phyloP scores from a whole-genome alignment of 2,797 vertebrate species.

The Epinephelus awoara region DNA sequence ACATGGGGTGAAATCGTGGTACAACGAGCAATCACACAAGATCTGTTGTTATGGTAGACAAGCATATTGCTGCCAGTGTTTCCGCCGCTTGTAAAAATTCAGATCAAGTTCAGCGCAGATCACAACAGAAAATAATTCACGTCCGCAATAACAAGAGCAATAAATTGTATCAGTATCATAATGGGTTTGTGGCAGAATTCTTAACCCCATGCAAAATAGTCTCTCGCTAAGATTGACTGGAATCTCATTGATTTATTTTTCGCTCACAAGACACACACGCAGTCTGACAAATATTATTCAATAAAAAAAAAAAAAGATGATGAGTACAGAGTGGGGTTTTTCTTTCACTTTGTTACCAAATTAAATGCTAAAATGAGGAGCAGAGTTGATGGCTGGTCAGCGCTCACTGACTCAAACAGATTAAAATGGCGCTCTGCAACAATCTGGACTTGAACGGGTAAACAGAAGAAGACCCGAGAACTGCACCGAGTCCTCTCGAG shows the following conservation, averaged over 20 bases:
- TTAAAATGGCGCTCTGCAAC: slow-evolving; percentile 12
- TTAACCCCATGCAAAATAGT: slow-evolving; percentile 7
- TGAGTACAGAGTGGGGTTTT: not conserved
- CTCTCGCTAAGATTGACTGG: slow-evolving; percentile 15
- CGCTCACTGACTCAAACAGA: not conserved
- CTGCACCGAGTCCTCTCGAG: slow-evolving; percentile 28
- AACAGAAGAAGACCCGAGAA: slow-evolving; percentile 12
- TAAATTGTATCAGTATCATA: not conserved
- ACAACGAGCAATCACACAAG: not conserved
- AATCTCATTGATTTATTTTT: slow-evolving; percentile 23
- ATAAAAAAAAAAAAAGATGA: not conserved
- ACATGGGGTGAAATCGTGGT: not conserved
- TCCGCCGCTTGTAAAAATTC: too few relatives aligned
- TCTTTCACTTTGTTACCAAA: slow-evolving; percentile 19
- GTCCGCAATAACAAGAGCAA: not conserved
- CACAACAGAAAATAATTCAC: not conserved
- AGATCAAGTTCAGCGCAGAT: not conserved
- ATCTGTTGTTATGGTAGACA: not conserved
- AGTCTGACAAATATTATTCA: not conserved
- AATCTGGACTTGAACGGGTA: slow-evolving; percentile 28
- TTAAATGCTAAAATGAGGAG: slow-evolving; percentile 40
- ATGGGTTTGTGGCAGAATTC: not conserved
- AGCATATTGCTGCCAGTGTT: not conserved
- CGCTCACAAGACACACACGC: not conserved
- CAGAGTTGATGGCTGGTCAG: slow-evolving; percentile 25